Conservation (phyloP, 2,113 vertebrate genomes). For the Chauna torquata region DNA sequence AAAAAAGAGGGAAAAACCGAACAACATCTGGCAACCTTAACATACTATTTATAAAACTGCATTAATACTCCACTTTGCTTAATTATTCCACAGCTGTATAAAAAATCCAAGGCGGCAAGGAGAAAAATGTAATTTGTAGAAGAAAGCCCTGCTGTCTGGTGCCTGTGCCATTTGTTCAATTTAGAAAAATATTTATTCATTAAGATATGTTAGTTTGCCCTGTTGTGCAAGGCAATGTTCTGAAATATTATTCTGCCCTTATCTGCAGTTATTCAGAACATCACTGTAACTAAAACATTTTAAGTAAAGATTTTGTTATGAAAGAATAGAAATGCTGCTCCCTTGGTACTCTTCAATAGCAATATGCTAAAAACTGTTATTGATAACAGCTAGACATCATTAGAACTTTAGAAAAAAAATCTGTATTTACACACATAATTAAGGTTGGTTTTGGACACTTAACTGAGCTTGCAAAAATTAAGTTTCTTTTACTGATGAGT, state of each 20-base stretch:
- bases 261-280: not conserved
- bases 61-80: conserved; percentile 46
- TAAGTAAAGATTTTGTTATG: not conserved
- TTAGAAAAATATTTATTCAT: conserved; percentile 10
- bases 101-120: conserved; percentile 6
- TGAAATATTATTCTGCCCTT: not conserved
- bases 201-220: not conserved
- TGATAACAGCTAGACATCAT: not conserved
- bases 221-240: not conserved
- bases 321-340: not conserved
- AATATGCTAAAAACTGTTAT: not conserved
- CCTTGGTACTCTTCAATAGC: not conserved
- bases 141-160: not conserved
- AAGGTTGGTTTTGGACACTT: not conserved
- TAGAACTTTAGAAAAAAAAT: not conserved
- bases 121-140: not conserved
- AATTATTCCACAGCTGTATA: conserved; percentile 27
- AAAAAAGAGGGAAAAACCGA: not conserved
- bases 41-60: conserved; percentile 13
- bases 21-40: conserved; percentile 37
- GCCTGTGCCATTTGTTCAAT: not conserved
- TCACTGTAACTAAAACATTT: not conserved
- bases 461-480: not conserved
- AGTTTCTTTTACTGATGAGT: not conserved
- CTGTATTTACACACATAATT: not conserved